phyloP scores from a whole-genome alignment of 1,140 invertebrate species.

The Drosophila kohkoa region DNA sequence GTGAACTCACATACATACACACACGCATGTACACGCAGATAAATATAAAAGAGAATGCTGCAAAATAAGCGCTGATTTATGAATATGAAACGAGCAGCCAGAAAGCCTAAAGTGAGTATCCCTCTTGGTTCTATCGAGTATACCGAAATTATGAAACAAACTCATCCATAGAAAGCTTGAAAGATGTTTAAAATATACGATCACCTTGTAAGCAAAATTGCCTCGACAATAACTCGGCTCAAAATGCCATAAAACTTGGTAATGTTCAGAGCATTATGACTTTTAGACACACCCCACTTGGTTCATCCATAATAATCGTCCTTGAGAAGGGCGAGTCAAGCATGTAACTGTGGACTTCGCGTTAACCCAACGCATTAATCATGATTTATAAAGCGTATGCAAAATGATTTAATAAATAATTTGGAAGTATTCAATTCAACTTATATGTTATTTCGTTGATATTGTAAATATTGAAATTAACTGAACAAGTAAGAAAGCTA shows the following conservation, averaged over 20 bases:
- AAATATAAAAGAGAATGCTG: slow-evolving; percentile 43
- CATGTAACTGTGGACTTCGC: slow-evolving; percentile 31
- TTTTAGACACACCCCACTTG: slow-evolving; percentile 22
- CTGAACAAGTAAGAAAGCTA: no score
- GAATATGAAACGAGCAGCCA: slow-evolving; percentile 37
- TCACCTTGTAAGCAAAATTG: slow-evolving; percentile 1
- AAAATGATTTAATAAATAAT: no score
- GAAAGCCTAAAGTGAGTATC: slow-evolving; percentile 41
- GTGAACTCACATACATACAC: slow-evolving; percentile 23
- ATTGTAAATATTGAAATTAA: no score
- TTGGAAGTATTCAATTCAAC: no score
- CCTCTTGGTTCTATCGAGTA: slow-evolving; percentile 46
- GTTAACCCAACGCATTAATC: no score
- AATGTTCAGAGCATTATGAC: slow-evolving; percentile 22
- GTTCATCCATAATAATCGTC: slow-evolving; percentile 38
- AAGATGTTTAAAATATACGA: background rate
- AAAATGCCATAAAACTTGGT: background rate
- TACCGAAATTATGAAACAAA: slow-evolving; percentile 29
- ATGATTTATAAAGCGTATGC: no score
- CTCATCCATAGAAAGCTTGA: slow-evolving; percentile 28
- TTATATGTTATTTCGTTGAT: no score
- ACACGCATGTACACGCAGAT: slow-evolving; percentile 14
- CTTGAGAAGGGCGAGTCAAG: slow-evolving; percentile 19
- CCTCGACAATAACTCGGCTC: background rate
- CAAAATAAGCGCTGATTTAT: slow-evolving; percentile 71